Evolutionary conservation across 2,797 vertebrate species (phyloP), one percentile per base, ranked within the genome.

Genomic region (Xerus rutilus): DNA sequence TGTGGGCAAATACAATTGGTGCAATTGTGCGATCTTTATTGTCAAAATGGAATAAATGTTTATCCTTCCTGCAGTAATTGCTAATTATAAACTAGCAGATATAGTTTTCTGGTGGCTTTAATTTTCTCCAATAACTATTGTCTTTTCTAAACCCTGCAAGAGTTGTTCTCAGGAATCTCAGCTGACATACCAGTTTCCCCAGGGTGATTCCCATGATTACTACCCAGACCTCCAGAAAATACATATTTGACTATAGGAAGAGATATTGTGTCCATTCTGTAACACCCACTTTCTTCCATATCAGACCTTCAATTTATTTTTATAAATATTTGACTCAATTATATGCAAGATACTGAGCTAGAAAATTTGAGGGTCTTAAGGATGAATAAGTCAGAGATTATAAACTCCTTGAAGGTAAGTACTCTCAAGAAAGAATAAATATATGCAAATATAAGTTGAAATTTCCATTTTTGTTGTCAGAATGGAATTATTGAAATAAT

Each of bases 11-110:
- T 87, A 82, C n/a, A 93, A 52, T 84, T 47, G 70, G 45, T 95
- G n/a, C 67, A 97, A 91, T 95, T 95, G 93, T 91, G 43, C 45
- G 76, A 84, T 90, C 73, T 93, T 89, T 93, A 59, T 96, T 93
- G 70, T 95, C 90, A 95, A 86, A 92, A 95, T 89, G n/a, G 59
- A 96, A 96, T 95, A 86, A 97, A 95, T 93, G 47, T 95, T 95
- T 97, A 93, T 89, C 64, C 39, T 94, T 96, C 81, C 49, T 94
- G 73, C 76, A 84, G 74, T 96, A 97, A 95, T 92, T 97, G 94
- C 78, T 98, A 98, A 98, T 97, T 97, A 97, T 98, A 98, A 98
- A 98, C 94, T 97, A 97, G 98, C 95, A 98, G 97, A 98, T 98
- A 98, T 85, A 95, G 91, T 98, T 98, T 92, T 96, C 94, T 76